Evolutionary conservation across 2,113 vertebrate genomes (phyloP).

Genomic region (Galbula dea): DNA sequence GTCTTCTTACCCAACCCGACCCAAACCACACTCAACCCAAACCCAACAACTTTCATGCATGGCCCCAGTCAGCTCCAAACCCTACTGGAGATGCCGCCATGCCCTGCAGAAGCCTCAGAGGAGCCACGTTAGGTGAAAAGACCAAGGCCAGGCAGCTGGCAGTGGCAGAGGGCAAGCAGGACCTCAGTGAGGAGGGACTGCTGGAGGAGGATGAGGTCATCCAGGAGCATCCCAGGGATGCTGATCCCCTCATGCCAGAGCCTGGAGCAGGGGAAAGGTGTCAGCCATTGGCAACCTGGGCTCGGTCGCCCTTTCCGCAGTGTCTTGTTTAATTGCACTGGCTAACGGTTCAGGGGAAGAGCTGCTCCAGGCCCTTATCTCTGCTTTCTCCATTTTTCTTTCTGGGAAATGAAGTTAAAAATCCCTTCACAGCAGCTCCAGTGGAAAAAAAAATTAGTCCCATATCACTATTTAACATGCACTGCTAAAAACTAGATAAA

Average conservation of each 20-base stretch:
- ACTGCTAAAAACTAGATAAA: conserved; percentile 75
- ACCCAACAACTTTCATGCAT: fast-evolving
- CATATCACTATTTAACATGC: conserved; percentile 76
- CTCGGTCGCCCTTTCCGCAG: neutral
- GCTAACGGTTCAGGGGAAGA: conserved; percentile 44
- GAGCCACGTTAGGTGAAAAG: fast-evolving
- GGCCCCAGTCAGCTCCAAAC: too few species aligned
- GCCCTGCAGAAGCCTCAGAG: neutral
- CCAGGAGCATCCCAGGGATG: neutral
- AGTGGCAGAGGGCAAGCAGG: neutral
- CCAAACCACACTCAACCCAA: neutral
- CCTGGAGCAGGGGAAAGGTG: fast-evolving
- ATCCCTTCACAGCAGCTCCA: conserved; percentile 61
- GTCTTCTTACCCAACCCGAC: neutral
- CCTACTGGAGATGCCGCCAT: neutral
- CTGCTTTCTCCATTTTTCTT: conserved; percentile 65
- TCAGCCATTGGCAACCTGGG: neutral
- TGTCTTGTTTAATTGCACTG: conserved; percentile 47
- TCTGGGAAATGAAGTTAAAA: conserved; percentile 73
- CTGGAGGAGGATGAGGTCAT: fast-evolving
- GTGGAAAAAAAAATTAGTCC: conserved; percentile 50
- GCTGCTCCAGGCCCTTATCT: conserved; percentile 61
- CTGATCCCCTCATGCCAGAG: neutral
- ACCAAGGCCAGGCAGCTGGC: neutral
- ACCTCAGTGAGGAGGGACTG: fast-evolving